These are phyloP conservation scores for Archilochus colubris DNA, from an alignment of 2,113 vertebrate genomes.

Conservation along the genomic window DNA sequence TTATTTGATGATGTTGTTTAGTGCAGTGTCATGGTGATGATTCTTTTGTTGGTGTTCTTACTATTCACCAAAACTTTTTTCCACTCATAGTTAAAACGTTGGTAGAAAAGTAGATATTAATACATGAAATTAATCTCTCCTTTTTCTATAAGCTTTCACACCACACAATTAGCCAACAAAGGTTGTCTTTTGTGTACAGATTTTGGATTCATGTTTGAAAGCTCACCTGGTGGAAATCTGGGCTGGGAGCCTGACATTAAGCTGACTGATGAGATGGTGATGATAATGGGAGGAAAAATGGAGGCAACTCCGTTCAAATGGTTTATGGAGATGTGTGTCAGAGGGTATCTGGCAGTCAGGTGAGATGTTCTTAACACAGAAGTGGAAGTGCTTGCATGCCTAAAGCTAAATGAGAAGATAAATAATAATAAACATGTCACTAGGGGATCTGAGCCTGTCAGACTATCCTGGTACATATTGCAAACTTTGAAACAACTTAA, in stretches of 20 bases:
- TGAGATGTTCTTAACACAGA: constrained; percentile 60
- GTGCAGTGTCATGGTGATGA: neutral
- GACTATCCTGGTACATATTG: neutral
- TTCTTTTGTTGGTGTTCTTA: neutral
- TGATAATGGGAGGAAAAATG: constrained; percentile 99
- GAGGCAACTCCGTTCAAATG: constrained; percentile 98
- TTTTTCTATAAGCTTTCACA: neutral
- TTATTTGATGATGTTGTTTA: neutral
- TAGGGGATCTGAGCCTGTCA: neutral
- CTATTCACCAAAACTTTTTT: neutral
- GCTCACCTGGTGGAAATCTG: constrained; percentile 94
- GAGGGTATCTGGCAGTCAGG: constrained; percentile 95
- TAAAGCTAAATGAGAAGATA: neutral
- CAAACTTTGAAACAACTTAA: neutral
- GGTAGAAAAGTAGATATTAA: neutral
- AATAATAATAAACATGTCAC: neutral
- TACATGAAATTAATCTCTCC: neutral
- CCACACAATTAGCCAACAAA: neutral
- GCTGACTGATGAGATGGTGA: constrained; percentile 97
- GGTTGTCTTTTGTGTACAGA: constrained; percentile 77
- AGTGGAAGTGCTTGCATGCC: neutral
- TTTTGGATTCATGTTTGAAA: constrained; percentile 99
- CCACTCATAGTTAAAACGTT: neutral
- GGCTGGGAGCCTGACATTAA: constrained; percentile 99
- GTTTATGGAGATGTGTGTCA: constrained; percentile 99